Evolutionary conservation across 92 coral and sea anemone genomes (phyloP).

Genomic region (Bergia sp.): DNA sequence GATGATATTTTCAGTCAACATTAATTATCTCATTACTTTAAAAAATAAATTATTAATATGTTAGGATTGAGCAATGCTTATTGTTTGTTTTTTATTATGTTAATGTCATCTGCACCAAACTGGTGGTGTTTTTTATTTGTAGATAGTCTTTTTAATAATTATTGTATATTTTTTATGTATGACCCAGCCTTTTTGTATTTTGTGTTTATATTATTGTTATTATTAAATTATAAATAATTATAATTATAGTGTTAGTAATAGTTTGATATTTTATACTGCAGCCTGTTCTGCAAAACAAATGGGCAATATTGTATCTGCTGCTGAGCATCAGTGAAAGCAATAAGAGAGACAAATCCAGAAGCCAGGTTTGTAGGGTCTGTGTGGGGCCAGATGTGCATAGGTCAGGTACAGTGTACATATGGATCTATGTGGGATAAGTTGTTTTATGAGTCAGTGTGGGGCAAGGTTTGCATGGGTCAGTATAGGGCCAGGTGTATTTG

Average conservation of each 20-base stretch:
- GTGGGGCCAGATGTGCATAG: not conserved
- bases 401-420: not conserved
- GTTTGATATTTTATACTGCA: constrained; percentile 36
- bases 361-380: constrained; percentile 64
- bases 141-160: too few species aligned
- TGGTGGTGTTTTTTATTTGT: too few species aligned
- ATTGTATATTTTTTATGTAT: too few species aligned
- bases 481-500: not conserved
- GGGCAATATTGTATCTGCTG: constrained; percentile 90
- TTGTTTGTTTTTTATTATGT: too few species aligned
- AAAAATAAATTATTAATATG: too few species aligned
- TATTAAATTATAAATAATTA: not conserved
- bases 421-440: not conserved
- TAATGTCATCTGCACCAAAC: too few species aligned
- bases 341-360: constrained; percentile 55
- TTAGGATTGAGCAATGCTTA: too few species aligned
- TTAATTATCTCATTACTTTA: too few species aligned
- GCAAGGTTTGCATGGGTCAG: not conserved
- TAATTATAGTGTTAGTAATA: not conserved
- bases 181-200: too few species aligned
- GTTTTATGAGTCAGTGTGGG: not conserved
- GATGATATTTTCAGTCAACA: too few species aligned
- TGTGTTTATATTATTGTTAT: not conserved
- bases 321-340: constrained; percentile 81
- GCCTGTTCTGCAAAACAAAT: constrained; percentile 84